Evolutionary conservation across 2,888 invertebrate species (phyloP).

Genomic region (Adineta ricciae): DNA sequence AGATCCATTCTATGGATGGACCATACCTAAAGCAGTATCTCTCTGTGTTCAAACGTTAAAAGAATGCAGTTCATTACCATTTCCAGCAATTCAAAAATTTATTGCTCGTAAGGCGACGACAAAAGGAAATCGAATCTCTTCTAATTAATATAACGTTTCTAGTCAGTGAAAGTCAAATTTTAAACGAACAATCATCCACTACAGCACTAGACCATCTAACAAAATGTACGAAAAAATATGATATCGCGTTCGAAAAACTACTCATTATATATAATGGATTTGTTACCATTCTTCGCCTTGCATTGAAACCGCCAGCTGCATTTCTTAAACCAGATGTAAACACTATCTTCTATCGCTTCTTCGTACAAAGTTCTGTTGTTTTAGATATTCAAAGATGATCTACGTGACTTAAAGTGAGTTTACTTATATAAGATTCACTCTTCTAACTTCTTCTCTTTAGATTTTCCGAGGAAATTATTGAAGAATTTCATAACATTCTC

Average conservation of each 20-base stretch:
- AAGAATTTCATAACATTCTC: slow-evolving; percentile 41
- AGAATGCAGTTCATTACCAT: background rate
- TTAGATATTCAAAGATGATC: slow-evolving; percentile 42
- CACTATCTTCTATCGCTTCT: no score
- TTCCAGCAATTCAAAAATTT: background rate
- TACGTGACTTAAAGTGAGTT: slow-evolving; percentile 42
- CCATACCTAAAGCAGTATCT: background rate
- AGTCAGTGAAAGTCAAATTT: background rate
- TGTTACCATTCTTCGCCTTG: slow-evolving; percentile 39
- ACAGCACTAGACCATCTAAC: background rate
- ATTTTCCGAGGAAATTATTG: slow-evolving; percentile 41
- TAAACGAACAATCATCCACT: background rate
- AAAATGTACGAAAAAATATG: background rate
- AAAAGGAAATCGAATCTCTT: no score
- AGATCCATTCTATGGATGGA: slow-evolving; percentile 7
- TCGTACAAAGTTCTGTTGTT: slow-evolving; percentile 18
- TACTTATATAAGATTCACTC: no score
- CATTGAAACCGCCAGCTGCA: slow-evolving; percentile 38
- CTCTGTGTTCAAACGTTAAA: background rate
- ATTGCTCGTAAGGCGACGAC: background rate
- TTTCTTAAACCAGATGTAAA: slow-evolving; percentile 42
- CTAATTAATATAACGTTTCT: background rate
- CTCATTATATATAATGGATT: slow-evolving; percentile 40
- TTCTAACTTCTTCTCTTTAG: slow-evolving; percentile 34
- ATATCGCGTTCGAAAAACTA: slow-evolving; percentile 36